Conservation (phyloP, 2,888 invertebrate species). For the Diarsia mendica region DNA sequence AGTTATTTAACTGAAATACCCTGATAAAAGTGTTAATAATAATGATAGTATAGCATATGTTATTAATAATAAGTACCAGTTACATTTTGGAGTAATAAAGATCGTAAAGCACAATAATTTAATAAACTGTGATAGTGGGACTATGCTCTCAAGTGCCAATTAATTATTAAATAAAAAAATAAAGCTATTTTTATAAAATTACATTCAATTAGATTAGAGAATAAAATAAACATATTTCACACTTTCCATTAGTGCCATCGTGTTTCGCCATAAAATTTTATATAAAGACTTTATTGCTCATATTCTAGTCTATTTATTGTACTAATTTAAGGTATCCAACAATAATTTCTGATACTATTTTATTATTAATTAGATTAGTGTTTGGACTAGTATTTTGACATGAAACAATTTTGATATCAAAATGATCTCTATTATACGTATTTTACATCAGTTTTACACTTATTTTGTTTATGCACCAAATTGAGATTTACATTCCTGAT, state of each 20-base stretch:
- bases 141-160: constrained; percentile 82
- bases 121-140: constrained; percentile 84
- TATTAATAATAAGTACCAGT: constrained; percentile 64
- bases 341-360: constrained; percentile 60
- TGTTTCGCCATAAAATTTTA: constrained; percentile 82
- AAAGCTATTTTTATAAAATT: constrained; percentile 65
- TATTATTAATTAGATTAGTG: constrained; percentile 59
- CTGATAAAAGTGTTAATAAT: too few relatives aligned
- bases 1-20: too few relatives aligned
- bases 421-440: constrained; percentile 75
- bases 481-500: constrained; percentile 81
- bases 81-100: constrained; percentile 72
- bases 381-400: constrained; percentile 62
- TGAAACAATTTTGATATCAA: constrained; percentile 56
- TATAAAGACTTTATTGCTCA: constrained; percentile 88
- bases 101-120: constrained; percentile 81
- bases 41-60: constrained; percentile 56
- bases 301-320: constrained; percentile 88
- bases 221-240: constrained; percentile 59
- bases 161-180: constrained; percentile 62
- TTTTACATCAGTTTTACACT: constrained; percentile 67
- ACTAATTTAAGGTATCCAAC: constrained; percentile 63
- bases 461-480: constrained; percentile 70
- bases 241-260: constrained; percentile 81
- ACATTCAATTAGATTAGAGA: constrained; percentile 57